Base-by-base conservation (phyloP, 2,888 invertebrate genomes). In the Augochlorella aurata region DNA sequence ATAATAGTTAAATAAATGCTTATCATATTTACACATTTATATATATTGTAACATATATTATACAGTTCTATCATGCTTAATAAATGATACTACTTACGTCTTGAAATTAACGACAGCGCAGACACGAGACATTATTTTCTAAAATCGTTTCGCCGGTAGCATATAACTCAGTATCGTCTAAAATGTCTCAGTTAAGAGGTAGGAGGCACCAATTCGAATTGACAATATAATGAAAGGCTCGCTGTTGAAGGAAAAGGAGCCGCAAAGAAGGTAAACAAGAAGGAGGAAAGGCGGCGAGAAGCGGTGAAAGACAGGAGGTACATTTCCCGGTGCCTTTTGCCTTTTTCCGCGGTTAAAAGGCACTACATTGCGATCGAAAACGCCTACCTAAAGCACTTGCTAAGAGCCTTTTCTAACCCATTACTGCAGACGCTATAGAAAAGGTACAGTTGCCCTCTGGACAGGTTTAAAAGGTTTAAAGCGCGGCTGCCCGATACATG, bases 261-360 rank as follows among this genome's bases (percentile, higher is more conserved):
- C 65, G 29, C 44, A 70, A 71, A 21, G 67, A 72, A 79, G 67
- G 67, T 68, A 81, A 69, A 81, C 54, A 71, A 38, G 44, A 49
- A 77, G 79, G 50, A 75, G 82, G 54, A 77, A 83, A 72, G 79
- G 74, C 73, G 77, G 75, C 47, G 79, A 61, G 77, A 72, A 72
- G 77, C 67, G 73, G 81, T 54, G 77, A 83, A 75, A 81, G 82
- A 84, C 79, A 83, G 84, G 80, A 77, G 81, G 85, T 87, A 82
- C 86, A 84, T 87, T 66, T 77, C 83, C 58, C 58, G 58, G 85
- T 84, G 83, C 89, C 90, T 91, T 90, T 87, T 87, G 85, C 87
- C 81, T 84, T 80, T 89, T 91, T 87, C 87, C 84, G 88, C 85
- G 88, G 90, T 91, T 91, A 91, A 92, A 92, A 91, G 92, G 91